phyloP scores from a whole-genome alignment of 2,113 vertebrate species.

The Halcyon senegalensis region DNA sequence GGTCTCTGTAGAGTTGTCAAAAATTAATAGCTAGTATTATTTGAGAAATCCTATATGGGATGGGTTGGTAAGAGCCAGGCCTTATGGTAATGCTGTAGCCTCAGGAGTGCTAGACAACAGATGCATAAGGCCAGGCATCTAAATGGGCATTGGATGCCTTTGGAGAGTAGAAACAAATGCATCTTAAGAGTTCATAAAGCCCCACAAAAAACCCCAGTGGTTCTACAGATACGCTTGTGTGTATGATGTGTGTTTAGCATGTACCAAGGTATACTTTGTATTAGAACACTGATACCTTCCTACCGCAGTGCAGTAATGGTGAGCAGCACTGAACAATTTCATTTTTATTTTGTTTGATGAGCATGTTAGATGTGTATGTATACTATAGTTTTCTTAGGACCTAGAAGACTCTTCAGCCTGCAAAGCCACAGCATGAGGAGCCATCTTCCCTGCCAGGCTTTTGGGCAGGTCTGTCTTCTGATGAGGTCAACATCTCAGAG shows the following conservation, averaged over 20 bases:
- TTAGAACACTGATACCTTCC: background rate
- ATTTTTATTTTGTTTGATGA: background rate
- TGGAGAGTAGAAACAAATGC: background rate
- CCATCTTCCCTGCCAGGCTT: background rate
- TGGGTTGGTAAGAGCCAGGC: background rate
- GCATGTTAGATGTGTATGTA: background rate
- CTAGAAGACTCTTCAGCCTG: background rate
- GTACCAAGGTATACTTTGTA: background rate
- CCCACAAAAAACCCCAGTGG: background rate
- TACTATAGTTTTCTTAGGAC: background rate
- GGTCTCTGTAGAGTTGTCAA: background rate
- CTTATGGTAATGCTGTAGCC: background rate
- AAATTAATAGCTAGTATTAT: background rate
- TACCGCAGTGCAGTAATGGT: background rate
- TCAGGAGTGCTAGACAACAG: background rate
- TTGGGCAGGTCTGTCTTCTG: background rate
- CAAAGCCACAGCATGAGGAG: background rate
- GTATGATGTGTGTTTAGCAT: background rate
- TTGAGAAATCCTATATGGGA: background rate
- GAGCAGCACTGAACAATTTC: background rate
- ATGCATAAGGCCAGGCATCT: rapidly evolving
- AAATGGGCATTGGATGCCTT: background rate
- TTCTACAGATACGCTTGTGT: background rate
- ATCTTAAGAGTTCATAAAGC: background rate
- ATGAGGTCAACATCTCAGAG: background rate